Conservation (phyloP, 2,113 vertebrate species). For the Rallus limicola region DNA sequence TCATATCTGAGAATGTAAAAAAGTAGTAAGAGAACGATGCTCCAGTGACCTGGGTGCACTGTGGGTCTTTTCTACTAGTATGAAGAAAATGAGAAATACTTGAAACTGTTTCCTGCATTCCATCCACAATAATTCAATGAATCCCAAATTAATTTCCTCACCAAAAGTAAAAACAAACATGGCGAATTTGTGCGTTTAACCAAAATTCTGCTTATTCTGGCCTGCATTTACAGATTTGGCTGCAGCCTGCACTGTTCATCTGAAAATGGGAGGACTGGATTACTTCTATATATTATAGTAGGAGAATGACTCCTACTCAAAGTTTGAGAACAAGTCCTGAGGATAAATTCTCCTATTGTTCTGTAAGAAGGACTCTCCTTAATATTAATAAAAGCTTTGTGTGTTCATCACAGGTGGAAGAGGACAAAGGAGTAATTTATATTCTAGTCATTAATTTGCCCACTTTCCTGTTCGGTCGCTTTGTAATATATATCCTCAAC, state of each 20-base stretch:
- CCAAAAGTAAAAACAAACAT: background rate
- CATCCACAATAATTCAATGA: background rate
- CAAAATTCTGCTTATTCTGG: background rate
- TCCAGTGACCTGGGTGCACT: background rate
- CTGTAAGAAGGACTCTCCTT: background rate
- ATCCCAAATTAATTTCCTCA: background rate
- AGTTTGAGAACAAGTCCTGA: background rate
- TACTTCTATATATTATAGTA: background rate
- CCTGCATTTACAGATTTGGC: background rate
- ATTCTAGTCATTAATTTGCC: background rate
- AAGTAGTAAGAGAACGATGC: background rate
- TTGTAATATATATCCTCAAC: background rate
- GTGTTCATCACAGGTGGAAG: background rate
- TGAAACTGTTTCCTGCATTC: background rate
- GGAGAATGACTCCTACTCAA: background rate
- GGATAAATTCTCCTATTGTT: background rate
- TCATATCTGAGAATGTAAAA: background rate
- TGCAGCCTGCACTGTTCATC: background rate
- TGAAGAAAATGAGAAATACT: background rate
- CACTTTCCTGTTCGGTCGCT: rapidly evolving
- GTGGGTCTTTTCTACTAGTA: background rate
- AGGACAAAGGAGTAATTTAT: background rate
- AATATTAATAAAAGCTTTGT: background rate
- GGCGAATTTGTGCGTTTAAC: background rate
- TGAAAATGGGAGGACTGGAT: background rate